A percentile compares a stretch with the other conserved stretches of the same genome.
Evolutionary conservation across 2,113 vertebrate species (phyloP).

Genomic region (Zapornia atra): DNA sequence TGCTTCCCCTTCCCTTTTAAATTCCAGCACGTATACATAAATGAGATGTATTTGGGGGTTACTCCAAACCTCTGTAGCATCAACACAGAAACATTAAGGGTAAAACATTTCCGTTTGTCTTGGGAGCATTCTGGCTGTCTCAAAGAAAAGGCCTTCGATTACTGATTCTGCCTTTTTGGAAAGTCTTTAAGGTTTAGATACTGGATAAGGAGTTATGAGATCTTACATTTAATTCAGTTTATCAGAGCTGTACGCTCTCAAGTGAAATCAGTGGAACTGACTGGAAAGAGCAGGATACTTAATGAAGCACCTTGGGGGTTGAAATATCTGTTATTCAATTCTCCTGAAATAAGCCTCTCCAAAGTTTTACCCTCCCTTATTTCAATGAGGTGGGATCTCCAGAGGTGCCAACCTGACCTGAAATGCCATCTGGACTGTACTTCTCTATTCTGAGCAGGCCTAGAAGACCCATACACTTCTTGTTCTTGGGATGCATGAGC

Average conservation of each 20-base stretch:
- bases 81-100: background rate
- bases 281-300: background rate
- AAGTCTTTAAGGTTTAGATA: background rate
- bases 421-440: background rate
- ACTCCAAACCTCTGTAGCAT: background rate
- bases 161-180: background rate
- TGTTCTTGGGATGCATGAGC: background rate
- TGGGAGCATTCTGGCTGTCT: background rate
- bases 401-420: constrained; percentile 15
- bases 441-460: background rate
- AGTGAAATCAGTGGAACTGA: constrained; percentile 16
- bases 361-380: background rate
- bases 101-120: background rate
- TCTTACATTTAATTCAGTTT: constrained; percentile 35
- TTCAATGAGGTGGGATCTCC: background rate
- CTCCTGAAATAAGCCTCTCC: background rate
- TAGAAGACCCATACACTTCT: background rate
- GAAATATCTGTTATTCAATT: background rate
- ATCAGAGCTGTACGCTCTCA: constrained; percentile 1
- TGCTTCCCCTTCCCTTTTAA: background rate
- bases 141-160: background rate
- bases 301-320: constrained; percentile 9
- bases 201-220: constrained; percentile 12
- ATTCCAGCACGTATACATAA: background rate
- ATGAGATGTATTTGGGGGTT: background rate